Percentiles rank a stretch among this genome's conserved stretches.
Evolutionary conservation across 2,797 vertebrate genomes (phyloP).

Genomic region (Amazona ochrocephala): DNA sequence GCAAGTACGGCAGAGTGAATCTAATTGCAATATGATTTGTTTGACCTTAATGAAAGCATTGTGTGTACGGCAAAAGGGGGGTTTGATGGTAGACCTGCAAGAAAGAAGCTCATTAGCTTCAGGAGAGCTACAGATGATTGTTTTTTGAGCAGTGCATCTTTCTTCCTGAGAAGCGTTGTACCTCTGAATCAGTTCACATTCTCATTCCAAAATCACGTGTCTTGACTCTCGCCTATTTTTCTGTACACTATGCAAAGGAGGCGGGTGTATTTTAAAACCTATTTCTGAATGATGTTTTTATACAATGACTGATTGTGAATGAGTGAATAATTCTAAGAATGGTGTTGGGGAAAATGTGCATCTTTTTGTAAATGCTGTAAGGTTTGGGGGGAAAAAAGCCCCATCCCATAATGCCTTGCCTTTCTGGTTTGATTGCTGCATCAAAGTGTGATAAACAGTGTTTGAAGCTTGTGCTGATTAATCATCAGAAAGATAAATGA

Average conservation of each 20-base stretch:
- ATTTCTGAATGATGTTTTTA: slow-evolving; percentile 39
- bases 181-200: slow-evolving; percentile 6
- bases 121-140: not conserved
- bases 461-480: slow-evolving; percentile 62
- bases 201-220: slow-evolving; percentile 30
- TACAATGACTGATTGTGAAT: slow-evolving; percentile 46
- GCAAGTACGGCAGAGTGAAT: not conserved
- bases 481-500: slow-evolving; percentile 52
- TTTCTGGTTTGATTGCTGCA: slow-evolving; percentile 32
- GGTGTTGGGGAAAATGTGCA: slow-evolving; percentile 6
- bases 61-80: not conserved
- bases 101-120: not conserved
- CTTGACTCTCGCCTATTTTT: not conserved
- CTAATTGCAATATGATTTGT: not conserved
- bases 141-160: not conserved
- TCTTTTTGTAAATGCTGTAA: slow-evolving; percentile 67
- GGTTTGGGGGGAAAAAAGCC: not conserved
- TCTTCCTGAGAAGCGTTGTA: not conserved
- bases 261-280: slow-evolving; percentile 36
- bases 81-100: not conserved
- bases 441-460: slow-evolving; percentile 58
- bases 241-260: slow-evolving; percentile 5
- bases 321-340: slow-evolving; percentile 34
- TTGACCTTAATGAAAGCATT: not conserved
- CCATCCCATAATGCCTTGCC: not conserved